A percentile compares a stretch with the other conserved stretches of the same genome.
These are phyloP conservation scores for Bradynema listronoti DNA, from an alignment of 1,140 invertebrate genomes.

Conservation along the genomic window DNA sequence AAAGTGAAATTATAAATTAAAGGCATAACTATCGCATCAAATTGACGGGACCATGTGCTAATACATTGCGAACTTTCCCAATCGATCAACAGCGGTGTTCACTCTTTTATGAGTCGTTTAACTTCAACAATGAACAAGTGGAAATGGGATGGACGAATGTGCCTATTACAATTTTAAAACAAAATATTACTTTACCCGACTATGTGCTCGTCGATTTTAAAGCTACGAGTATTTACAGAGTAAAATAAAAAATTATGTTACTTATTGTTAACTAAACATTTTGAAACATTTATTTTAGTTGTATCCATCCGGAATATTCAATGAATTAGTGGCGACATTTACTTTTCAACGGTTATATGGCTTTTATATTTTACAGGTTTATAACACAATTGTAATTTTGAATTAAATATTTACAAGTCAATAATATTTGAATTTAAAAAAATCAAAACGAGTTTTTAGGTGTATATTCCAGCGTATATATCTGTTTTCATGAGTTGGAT, in stretches of 20 bases:
- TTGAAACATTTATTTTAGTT: constrained; percentile 32
- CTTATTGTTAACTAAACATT: background rate
- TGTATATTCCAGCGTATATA: constrained; percentile 56
- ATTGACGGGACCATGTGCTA: constrained; percentile 53
- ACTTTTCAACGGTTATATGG: constrained; percentile 48
- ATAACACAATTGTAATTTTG: no score
- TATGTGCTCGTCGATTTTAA: constrained; percentile 56
- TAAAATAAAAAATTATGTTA: constrained; percentile 10
- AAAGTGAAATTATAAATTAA: no score
- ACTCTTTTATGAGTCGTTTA: constrained; percentile 57
- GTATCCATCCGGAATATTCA: constrained; percentile 55
- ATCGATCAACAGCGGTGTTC: constrained; percentile 57
- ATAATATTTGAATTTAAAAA: no score
- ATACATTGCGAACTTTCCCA: constrained; percentile 50
- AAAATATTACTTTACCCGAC: constrained; percentile 54
- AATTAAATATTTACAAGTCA: no score
- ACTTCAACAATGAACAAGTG: constrained; percentile 54
- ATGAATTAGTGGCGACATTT: constrained; percentile 56
- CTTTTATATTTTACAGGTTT: constrained; percentile 39
- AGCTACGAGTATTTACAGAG: constrained; percentile 39
- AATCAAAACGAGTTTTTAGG: constrained; percentile 22
- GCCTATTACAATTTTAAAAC: constrained; percentile 51
- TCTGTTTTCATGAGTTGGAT: constrained; percentile 58
- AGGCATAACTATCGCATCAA: no score
- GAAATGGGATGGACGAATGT: constrained; percentile 53